A percentile compares a stretch with the other conserved stretches of the same genome.
Evolutionary conservation across 2,113 vertebrate genomes (phyloP).

Genomic region (Hyperopisus bebe): DNA sequence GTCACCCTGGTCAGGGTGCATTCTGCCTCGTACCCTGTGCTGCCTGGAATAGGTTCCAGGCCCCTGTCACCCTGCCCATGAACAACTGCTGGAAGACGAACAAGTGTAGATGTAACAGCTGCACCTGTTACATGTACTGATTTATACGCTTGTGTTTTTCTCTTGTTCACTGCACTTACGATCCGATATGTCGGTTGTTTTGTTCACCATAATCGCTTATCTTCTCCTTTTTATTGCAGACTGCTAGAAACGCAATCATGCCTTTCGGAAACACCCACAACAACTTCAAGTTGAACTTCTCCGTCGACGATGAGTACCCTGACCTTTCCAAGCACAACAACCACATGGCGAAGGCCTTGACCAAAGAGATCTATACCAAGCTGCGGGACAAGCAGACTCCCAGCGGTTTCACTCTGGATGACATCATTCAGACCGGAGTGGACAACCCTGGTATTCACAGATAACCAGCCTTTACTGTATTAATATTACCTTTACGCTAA

Average conservation of each 20-base stretch:
- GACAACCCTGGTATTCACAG: constrained; percentile 78
- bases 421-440: constrained; percentile 83
- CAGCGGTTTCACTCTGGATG: constrained; percentile 81
- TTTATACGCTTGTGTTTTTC: background rate
- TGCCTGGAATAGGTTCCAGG: background rate
- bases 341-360: constrained; percentile 87
- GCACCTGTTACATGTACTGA: background rate
- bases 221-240: constrained; percentile 24
- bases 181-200: background rate
- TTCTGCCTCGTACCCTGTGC: background rate
- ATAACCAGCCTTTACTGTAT: background rate
- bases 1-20: background rate
- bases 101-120: background rate
- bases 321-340: constrained; percentile 84
- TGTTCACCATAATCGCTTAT: background rate
- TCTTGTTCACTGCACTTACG: background rate
- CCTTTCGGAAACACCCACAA: constrained; percentile 88
- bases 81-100: background rate
- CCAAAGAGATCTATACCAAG: constrained; percentile 69
- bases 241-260: constrained; percentile 68
- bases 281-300: constrained; percentile 84
- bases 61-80: background rate
- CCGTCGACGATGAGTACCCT: constrained; percentile 73
- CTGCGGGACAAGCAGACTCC: constrained; percentile 84
- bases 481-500: background rate